These are phyloP conservation scores for Rattus norvegicus DNA, from an alignment of 2,113 vertebrate species.

Conservation along the genomic window DNA sequence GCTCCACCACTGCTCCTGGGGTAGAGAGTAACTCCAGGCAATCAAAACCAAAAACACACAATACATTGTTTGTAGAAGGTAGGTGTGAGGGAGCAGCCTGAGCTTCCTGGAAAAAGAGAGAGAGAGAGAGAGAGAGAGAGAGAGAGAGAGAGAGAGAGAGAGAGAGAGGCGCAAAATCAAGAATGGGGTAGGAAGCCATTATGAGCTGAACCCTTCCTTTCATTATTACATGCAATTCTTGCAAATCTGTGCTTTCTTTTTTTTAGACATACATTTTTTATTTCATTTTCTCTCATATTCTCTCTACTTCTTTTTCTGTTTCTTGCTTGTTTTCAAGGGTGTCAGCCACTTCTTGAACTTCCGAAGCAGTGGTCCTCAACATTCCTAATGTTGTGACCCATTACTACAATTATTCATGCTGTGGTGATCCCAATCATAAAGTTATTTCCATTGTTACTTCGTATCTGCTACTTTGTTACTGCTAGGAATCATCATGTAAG, in stretches of 20 bases:
- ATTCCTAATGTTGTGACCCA: neutral
- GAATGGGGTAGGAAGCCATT: neutral
- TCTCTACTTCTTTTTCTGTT: neutral
- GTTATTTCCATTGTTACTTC: neutral
- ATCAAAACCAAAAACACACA: neutral
- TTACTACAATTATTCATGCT: neutral
- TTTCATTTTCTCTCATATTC: neutral
- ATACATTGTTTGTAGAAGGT: neutral
- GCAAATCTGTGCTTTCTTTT: neutral
- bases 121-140: too few relatives aligned
- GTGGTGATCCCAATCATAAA: neutral
- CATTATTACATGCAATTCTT: neutral
- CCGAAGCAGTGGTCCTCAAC: neutral
- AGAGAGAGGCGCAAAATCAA: neutral
- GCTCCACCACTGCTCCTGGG: neutral
- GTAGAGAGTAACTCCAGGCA: neutral
- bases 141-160: accelerated
- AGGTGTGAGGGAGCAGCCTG: neutral
- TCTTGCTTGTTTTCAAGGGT: neutral
- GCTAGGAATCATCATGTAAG: neutral
- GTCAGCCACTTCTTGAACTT: neutral
- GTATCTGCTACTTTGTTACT: neutral
- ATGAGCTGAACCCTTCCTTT: neutral
- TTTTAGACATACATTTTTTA: neutral
- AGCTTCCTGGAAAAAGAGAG: too few relatives aligned